A percentile compares a stretch with the other conserved stretches of the same genome.
These are phyloP conservation scores for Heliconius nattereri DNA, from an alignment of 1,140 invertebrate genomes.

Conservation along the genomic window DNA sequence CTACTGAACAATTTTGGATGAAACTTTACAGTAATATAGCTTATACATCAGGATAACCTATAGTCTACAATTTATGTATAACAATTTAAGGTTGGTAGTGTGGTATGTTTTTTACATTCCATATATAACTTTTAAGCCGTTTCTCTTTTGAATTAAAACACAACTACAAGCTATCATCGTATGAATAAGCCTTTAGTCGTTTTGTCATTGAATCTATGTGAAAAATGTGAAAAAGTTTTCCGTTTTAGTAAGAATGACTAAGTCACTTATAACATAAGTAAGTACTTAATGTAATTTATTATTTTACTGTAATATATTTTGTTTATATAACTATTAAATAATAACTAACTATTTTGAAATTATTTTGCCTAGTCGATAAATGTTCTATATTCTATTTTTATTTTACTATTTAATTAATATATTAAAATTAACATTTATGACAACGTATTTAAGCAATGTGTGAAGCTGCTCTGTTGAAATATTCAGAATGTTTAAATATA, in stretches of 20 bases:
- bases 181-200: background rate
- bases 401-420: background rate
- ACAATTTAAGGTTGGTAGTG: no score
- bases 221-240: background rate
- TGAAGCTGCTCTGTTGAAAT: no score
- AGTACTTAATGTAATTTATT: conserved; percentile 14
- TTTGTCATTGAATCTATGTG: background rate
- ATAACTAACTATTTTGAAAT: conserved; percentile 4
- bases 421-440: no score
- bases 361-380: conserved; percentile 1
- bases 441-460: no score
- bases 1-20: no score
- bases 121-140: background rate
- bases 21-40: no score
- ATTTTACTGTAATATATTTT: background rate
- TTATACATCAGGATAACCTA: no score
- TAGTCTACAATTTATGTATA: no score
- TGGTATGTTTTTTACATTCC: no score
- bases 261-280: conserved; percentile 16
- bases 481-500: no score
- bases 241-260: conserved; percentile 11
- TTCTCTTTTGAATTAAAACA: background rate
- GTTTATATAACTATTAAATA: background rate
- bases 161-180: background rate
- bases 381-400: background rate